Base-by-base conservation (phyloP, 2,888 invertebrate species). In the Alviniconcha strummeri region DNA sequence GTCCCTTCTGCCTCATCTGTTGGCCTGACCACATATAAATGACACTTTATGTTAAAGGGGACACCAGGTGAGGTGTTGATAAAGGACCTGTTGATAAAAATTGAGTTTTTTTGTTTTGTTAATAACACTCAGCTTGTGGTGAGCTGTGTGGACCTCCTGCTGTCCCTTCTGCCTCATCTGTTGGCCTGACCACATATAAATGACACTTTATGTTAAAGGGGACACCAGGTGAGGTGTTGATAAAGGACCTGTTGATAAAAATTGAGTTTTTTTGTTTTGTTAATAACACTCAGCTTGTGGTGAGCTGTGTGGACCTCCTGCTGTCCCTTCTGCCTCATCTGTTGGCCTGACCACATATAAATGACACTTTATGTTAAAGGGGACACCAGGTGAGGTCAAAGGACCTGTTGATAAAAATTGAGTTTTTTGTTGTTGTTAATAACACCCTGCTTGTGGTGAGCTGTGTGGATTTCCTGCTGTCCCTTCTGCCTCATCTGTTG, bases 361-460 rank as follows among this genome's bases (percentile, higher is more conserved):
- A n/a, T n/a, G n/a, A n/a, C n/a, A n/a, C n/a, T n/a, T n/a, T n/a
- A n/a, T n/a, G n/a, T n/a, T n/a, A n/a, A n/a, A n/a, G n/a, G n/a
- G n/a, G n/a, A n/a, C n/a, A n/a, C n/a, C n/a, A n/a, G n/a, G n/a
- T n/a, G n/a, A n/a, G n/a, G n/a, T n/a, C n/a, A n/a, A n/a, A n/a
- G n/a, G n/a, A n/a, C n/a, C n/a, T n/a, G n/a, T 60, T 60, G 60
- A 60, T 60, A 60, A 60, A 13, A 60, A 60, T 60, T 60, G 7
- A 9, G 60, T 60, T 60, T 60, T 7, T 60, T 60, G 7, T 7
- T 60, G 7, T 60, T 60, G 60, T 60, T 60, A 9, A 60, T 9
- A 13, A n/a, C n/a, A n/a, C 94, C 13, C n/a, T 93, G 9, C 84
- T 94, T 15, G 85, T 87, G 80, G 93, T 93, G 84, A 88, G 91